Base-by-base conservation (phyloP, 2,113 vertebrate species). In the Pleuronectes platessa region DNA sequence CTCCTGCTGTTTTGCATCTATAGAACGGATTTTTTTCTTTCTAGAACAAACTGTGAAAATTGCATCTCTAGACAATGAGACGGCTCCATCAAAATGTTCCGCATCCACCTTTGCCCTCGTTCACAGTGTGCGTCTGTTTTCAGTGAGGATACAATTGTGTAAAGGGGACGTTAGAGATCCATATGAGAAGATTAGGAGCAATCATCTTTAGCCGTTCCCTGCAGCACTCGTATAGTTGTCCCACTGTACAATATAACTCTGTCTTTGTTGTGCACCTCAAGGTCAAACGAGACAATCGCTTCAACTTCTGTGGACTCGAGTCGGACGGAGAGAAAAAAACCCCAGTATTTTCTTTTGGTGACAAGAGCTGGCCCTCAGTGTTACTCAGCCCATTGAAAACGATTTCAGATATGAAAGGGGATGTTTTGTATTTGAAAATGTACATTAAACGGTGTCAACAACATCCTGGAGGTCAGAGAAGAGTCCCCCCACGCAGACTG, bases 371-470 rank as follows among this genome's bases (percentile, higher is more conserved):
- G 79, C 82, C 80, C 81, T 68, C 66, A 47, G 62, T 63, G 60
- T 68, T 79, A 76, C 76, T 84, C 86, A 85, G 79, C 85, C 87
- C 89, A 81, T 87, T 71, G 83, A 89, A 88, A 89, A 81, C 68
- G 67, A 91, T 90, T 92, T 88, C 51, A 68, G 59, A 86, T 70
- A 69, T 88, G 87, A 89, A 85, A 82, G 78, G 85, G 91, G 86
- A 86, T 74, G 63, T 92, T 92, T 93, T 82, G 84, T 90, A 79
- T 86, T 84, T 88, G 88, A 82, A 93, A 91, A 92, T 92, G 91
- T 92, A 90, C 90, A 93, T 94, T 92, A 92, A 93, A 93, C 15
- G 84, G 90, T 90, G 87, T 94, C 90, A 89, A 91, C 86, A 91
- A 86, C 88, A 91, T 86, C 73, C 49, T 70, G 49, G 85, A 87